Evolutionary conservation across 2,113 vertebrate species (phyloP), one percentile per base, ranked within the genome.

Genomic region (Clarias macrocephalus): DNA sequence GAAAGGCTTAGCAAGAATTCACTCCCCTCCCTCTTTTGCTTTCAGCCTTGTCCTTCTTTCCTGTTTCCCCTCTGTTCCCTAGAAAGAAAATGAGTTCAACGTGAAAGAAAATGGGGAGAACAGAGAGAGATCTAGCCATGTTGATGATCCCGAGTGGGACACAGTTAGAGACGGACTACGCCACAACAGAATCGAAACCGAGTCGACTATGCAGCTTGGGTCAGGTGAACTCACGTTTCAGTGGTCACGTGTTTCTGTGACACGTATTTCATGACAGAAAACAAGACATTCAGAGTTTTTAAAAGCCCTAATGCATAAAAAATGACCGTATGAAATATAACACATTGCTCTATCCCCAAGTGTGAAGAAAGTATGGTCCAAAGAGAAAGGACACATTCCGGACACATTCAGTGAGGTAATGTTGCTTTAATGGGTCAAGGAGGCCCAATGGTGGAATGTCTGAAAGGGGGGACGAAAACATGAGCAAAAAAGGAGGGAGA

Each of bases 401-500:
- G 16, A 30, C 83, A 60, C 7, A 25, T 54, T 54, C 52, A 15
- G 25, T 85, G 85, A 84, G 56, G 76, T 89, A 84, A 89, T 87
- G 75, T 75, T 84, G 88, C 76, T 66, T 68, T 59, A 80, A 85
- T 25, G 48, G 75, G 42, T 79, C 37, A 42, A n/a, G 30, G 30
- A 56, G 60, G 18, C 18, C 30, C 16, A 65, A 18, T 19, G 70
- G 63, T 85, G 79, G 52, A 87, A 87, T 73, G 91, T 83, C 89
- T 48, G 65, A 70, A 59, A 92, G 60, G 76, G 42, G 42, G 54
- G 83, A 72, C 42, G 79, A 84, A 79, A 84, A 80, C 72, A 89
- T 88, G 92, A 92, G 91, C 88, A 87, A 92, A 88, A 92, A 92
- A 87, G 91, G 90, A 90, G 91, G 83, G 12, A 57, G 75, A 87